Evolutionary conservation across 2,888 invertebrate species (phyloP), one percentile per base, ranked within the genome.

Genomic region (Tenthredo distinguenda): DNA sequence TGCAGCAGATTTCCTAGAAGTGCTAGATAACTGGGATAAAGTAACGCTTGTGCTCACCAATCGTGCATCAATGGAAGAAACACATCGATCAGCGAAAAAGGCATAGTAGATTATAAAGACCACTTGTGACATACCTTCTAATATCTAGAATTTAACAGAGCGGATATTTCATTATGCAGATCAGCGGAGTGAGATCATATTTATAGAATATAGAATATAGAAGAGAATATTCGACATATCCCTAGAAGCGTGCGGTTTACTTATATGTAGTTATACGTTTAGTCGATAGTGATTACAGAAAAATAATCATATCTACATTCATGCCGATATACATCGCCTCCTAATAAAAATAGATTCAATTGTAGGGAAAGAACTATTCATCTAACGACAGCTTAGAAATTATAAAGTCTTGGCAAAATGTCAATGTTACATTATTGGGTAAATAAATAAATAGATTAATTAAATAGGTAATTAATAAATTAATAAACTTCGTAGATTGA

Each of bases 171-270:
- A n/a, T n/a, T 34, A 34, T 58, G 26, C 18, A 55, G 34, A 55
- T 37, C 50, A 55, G 77, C 55, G 3, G 34, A 77, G 77, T 34
- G 18, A 34, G n/a, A 58, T 79, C 34, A 34, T 79, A 26, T 34
- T 58, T 12, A 31, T 15, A 55, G 10, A 55, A 79, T 55, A 15
- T 79, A 55, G 34, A 9, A 34, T 71, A 34, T 31, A 12, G 34
- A n/a, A 55, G 50, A n/a, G 31, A 31, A n/a, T 34, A n/a, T 34
- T 79, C n/a, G 76, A 76, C n/a, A 58, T 55, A 55, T 55, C 55
- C 34, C n/a, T 79, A 34, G 18, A 58, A 79, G 79, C 79, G 79
- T 79, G 79, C 79, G 37, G 34, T 79, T 79, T 58, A 34, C 50
- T 37, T 77, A 62, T 6, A 55, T 62, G 18, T 74, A 74, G 26